These are phyloP conservation scores for Boloria euphrosyne DNA, from an alignment of 2,888 invertebrate genomes.

Conservation along the genomic window DNA sequence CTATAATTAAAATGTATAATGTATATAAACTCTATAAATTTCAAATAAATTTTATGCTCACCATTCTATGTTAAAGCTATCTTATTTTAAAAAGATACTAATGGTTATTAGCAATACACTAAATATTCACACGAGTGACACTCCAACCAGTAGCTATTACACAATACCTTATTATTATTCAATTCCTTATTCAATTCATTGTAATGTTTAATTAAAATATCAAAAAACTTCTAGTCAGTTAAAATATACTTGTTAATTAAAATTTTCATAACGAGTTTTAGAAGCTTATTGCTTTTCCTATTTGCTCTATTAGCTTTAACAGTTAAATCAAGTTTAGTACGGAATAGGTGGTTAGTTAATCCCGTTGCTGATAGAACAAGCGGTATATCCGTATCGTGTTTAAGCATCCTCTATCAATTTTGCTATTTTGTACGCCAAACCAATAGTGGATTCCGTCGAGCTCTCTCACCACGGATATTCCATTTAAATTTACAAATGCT, in stretches of 20 bases:
- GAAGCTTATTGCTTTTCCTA: background rate
- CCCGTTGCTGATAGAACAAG: constrained; percentile 18
- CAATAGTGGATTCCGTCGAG: constrained; percentile 25
- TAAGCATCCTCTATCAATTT: constrained; percentile 31
- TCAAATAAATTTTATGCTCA: too few relatives aligned
- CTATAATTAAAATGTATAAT: too few relatives aligned
- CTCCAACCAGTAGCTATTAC: too few relatives aligned
- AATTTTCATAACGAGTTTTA: background rate
- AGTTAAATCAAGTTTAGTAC: constrained; percentile 10
- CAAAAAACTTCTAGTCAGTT: too few relatives aligned
- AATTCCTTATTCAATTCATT: too few relatives aligned
- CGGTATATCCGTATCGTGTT: constrained; percentile 24
- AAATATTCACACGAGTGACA: too few relatives aligned
- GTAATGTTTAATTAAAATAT: too few relatives aligned
- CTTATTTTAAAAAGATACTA: too few relatives aligned
- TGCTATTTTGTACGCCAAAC: constrained; percentile 31
- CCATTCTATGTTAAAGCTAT: too few relatives aligned
- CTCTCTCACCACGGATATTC: constrained; percentile 29
- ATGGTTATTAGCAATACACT: too few relatives aligned
- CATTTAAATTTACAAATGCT: constrained; percentile 32
- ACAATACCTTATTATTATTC: too few relatives aligned
- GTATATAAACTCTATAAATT: too few relatives aligned
- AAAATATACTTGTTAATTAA: background rate
- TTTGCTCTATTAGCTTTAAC: background rate
- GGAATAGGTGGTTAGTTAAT: constrained; percentile 14